Conservation (phyloP, 2,113 vertebrate genomes). For the Heterocephalus glaber region DNA sequence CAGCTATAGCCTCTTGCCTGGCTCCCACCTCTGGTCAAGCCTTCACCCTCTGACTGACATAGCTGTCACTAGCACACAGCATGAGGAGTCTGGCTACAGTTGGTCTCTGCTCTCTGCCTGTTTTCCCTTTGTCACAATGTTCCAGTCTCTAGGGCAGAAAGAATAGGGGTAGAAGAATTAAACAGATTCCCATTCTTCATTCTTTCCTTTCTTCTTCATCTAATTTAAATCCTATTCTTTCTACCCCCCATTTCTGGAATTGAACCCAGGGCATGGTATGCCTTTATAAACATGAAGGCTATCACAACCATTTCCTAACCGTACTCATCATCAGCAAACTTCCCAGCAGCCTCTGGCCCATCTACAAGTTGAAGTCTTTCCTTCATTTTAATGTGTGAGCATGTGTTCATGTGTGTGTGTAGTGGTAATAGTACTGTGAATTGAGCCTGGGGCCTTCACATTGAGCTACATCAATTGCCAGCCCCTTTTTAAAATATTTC, state of each 20-base stretch:
- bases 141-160: neutral
- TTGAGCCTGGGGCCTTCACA: neutral
- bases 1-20: neutral
- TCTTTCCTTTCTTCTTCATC: neutral
- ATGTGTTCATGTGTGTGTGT: neutral
- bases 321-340: neutral
- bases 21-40: neutral
- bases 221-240: conserved; percentile 19
- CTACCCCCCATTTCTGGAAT: neutral
- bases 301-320: neutral
- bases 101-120: neutral
- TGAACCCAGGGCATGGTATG: neutral
- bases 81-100: neutral
- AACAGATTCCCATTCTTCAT: neutral
- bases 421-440: neutral
- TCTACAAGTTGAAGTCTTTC: neutral
- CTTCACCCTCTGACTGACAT: neutral
- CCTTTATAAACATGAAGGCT: neutral
- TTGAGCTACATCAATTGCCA: neutral
- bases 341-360: neutral
- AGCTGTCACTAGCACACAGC: neutral
- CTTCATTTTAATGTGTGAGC: neutral
- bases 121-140: conserved; percentile 22
- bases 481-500: neutral
- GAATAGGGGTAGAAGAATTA: neutral